These are phyloP conservation scores for Drosophila funebris DNA, from an alignment of 1,140 invertebrate genomes.

Conservation along the genomic window DNA sequence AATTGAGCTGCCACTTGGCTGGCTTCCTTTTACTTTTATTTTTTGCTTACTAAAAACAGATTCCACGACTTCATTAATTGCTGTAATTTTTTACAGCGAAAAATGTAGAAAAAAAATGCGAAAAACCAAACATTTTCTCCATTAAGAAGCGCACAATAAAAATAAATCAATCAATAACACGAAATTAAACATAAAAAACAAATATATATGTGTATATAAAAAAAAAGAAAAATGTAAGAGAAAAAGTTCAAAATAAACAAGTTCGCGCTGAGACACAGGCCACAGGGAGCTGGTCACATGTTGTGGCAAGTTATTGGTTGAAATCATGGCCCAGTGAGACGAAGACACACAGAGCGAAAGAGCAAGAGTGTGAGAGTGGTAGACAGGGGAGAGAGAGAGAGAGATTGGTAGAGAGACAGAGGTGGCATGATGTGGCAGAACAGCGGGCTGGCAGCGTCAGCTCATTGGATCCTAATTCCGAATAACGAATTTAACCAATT, in stretches of 20 bases:
- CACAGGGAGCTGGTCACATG: conserved; percentile 45
- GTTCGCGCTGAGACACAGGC: conserved; percentile 43
- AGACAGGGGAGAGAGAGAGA: neutral
- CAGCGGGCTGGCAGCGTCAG: conserved; percentile 43
- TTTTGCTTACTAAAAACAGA: neutral
- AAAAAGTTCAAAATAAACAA: conserved; percentile 62
- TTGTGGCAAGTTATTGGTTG: conserved; percentile 36
- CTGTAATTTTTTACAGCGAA: conserved; percentile 53
- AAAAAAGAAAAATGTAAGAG: neutral
- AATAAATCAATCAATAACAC: conserved; percentile 79
- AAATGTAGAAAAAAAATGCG: conserved; percentile 3
- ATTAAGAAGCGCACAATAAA: conserved; percentile 65
- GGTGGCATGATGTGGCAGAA: conserved; percentile 27
- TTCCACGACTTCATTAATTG: conserved; percentile 54
- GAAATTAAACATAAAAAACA: conserved; percentile 72
- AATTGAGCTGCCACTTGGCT: conserved; percentile 33
- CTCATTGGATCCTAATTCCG: conserved; percentile 81
- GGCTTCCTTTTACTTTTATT: too few species aligned
- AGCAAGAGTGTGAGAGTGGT: conserved; percentile 11
- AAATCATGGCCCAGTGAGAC: conserved; percentile 3
- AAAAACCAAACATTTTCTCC: conserved; percentile 54
- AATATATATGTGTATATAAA: neutral
- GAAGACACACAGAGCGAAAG: conserved; percentile 4
- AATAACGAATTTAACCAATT: conserved; percentile 84
- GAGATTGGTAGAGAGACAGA: too few species aligned